These are phyloP conservation scores for Lasioglossum lativentre DNA, from an alignment of 2,888 invertebrate genomes.

Conservation along the genomic window DNA sequence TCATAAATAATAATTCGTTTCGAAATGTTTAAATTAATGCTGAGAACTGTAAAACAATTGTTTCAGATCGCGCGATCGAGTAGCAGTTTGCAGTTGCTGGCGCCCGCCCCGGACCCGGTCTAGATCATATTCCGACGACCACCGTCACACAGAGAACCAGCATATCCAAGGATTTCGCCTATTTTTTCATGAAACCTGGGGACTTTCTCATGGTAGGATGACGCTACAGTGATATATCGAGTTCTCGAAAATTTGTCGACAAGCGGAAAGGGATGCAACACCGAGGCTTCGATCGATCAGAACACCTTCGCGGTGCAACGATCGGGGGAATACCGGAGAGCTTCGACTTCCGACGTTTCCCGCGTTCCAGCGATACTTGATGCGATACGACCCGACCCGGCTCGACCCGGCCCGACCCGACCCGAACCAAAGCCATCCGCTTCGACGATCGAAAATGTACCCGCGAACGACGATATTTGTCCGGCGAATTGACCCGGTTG, in stretches of 20 bases:
- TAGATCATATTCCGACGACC: conserved; percentile 61
- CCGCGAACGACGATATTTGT: background rate
- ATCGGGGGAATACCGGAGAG: conserved; percentile 1
- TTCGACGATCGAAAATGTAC: too few relatives aligned
- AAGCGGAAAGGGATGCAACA: background rate
- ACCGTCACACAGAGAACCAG: background rate
- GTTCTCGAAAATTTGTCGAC: background rate
- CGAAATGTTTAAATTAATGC: too few relatives aligned
- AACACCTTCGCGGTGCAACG: background rate
- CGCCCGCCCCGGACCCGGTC: conserved; percentile 82
- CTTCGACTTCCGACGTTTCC: background rate
- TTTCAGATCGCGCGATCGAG: conserved; percentile 82
- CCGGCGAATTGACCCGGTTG: background rate
- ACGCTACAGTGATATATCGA: background rate
- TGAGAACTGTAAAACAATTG: conserved; percentile 20
- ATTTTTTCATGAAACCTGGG: conserved; percentile 65
- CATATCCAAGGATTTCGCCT: conserved; percentile 46
- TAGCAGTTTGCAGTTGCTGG: conserved; percentile 83
- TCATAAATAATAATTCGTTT: too few relatives aligned
- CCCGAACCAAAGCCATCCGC: background rate
- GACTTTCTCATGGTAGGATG: background rate
- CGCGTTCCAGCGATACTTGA: conserved; percentile 1
- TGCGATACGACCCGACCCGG: background rate
- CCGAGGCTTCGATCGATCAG: background rate
- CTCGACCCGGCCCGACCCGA: background rate